A percentile compares a stretch with the other conserved stretches of the same genome.
phyloP scores from a whole-genome alignment of 1,140 invertebrate genomes.

The Pseudomyrmex dendroicus region DNA sequence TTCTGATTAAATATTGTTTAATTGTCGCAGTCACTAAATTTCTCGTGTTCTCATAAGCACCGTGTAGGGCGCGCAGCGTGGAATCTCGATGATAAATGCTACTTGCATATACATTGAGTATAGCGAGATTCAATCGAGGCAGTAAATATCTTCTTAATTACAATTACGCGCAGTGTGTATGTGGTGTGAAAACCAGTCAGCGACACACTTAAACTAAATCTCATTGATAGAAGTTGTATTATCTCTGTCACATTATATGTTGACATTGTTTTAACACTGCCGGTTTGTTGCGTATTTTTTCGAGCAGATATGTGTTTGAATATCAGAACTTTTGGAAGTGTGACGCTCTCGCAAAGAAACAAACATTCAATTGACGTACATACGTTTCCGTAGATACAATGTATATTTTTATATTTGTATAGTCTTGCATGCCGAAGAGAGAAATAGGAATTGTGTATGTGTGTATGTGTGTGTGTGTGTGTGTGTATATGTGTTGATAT shows the following conservation, averaged over 20 bases:
- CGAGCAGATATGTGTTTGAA: background rate
- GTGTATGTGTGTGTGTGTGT: no score
- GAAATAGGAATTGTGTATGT: no score
- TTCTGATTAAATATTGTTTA: slow-evolving; percentile 47
- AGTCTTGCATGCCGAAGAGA: background rate
- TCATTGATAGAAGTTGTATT: background rate
- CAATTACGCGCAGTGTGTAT: background rate
- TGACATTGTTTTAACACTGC: background rate
- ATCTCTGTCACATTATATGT: background rate
- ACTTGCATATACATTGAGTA: background rate
- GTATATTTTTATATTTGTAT: background rate
- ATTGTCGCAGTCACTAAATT: slow-evolving; percentile 34
- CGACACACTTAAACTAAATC: slow-evolving; percentile 12
- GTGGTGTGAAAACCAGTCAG: background rate
- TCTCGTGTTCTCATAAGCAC: slow-evolving; percentile 2
- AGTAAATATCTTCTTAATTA: slow-evolving; percentile 1
- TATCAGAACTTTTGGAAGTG: background rate
- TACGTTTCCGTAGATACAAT: background rate
- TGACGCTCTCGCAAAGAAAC: background rate
- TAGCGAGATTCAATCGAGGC: background rate
- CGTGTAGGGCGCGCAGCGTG: background rate
- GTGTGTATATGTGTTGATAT: background rate
- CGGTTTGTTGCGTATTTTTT: background rate
- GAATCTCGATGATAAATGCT: slow-evolving; percentile 20
- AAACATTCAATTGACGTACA: slow-evolving; percentile 11